Conservation (phyloP, 2,113 vertebrate species). For the Apodemus sylvaticus region DNA sequence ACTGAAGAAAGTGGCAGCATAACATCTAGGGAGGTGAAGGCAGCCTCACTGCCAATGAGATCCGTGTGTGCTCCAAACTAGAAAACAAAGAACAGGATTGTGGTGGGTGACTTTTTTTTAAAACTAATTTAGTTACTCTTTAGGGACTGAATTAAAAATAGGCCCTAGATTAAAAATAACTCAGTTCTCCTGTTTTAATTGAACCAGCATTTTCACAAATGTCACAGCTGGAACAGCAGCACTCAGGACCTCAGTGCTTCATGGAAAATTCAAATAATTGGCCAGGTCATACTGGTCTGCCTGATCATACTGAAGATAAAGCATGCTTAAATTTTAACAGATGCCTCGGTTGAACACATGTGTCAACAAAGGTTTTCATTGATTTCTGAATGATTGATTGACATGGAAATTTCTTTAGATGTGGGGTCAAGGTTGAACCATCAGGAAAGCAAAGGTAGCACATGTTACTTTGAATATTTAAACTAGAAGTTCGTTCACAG, state of each 20-base stretch:
- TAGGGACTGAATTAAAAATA: conserved; percentile 34
- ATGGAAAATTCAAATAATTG: conserved; percentile 62
- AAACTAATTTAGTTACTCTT: not conserved
- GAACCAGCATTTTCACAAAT: not conserved
- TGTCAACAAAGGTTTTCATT: conserved; percentile 30
- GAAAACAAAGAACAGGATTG: not conserved
- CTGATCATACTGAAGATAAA: conserved; percentile 69
- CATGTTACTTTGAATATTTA: not conserved
- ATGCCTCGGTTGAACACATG: not conserved
- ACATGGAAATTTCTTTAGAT: conserved; percentile 54
- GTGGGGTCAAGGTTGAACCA: not conserved
- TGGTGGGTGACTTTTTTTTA: not conserved
- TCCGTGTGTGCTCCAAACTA: not conserved
- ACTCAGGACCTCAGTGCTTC: conserved; percentile 29
- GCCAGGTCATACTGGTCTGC: conserved; percentile 22
- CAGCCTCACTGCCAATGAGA: not conserved
- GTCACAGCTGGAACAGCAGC: conserved; percentile 25
- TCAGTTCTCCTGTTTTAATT: conserved; percentile 10
- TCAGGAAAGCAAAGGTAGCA: not conserved
- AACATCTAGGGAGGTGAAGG: not conserved
- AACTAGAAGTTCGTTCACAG: not conserved
- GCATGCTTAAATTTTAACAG: conserved; percentile 58
- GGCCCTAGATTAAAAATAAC: conserved; percentile 49
- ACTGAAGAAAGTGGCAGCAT: not conserved
- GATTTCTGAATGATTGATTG: conserved; percentile 20